Evolutionary conservation across 2,113 vertebrate species (phyloP).

Genomic region (Hydrochoerus hydrochaeris): DNA sequence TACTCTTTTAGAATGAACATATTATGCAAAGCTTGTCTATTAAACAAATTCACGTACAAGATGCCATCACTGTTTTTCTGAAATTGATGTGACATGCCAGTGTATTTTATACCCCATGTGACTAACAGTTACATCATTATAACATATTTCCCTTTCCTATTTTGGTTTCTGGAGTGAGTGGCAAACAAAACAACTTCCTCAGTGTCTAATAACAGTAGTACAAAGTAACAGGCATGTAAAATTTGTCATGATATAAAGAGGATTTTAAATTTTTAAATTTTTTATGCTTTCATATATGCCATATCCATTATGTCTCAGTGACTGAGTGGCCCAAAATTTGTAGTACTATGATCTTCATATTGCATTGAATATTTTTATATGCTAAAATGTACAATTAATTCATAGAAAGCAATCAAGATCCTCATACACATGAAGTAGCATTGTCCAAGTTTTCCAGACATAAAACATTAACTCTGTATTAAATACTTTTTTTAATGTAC

Average conservation of each 20-base stretch:
- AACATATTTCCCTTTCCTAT: neutral
- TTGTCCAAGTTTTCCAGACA: neutral
- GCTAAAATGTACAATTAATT: neutral
- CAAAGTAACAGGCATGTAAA: neutral
- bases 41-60: neutral
- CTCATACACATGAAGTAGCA: rapidly evolving
- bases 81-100: neutral
- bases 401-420: neutral
- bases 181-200: neutral
- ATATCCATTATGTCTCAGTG: neutral
- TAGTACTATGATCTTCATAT: neutral
- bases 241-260: neutral
- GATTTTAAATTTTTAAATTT: neutral
- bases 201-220: neutral
- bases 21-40: neutral
- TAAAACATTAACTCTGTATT: neutral
- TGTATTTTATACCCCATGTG: neutral
- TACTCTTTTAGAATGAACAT: neutral
- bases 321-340: neutral
- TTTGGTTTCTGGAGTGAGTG: neutral
- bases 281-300: neutral
- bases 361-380: neutral
- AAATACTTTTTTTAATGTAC: neutral
- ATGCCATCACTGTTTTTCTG: neutral
- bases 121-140: neutral